phyloP scores from a whole-genome alignment of 2,113 vertebrate species.

The Macroglossus sobrinus region DNA sequence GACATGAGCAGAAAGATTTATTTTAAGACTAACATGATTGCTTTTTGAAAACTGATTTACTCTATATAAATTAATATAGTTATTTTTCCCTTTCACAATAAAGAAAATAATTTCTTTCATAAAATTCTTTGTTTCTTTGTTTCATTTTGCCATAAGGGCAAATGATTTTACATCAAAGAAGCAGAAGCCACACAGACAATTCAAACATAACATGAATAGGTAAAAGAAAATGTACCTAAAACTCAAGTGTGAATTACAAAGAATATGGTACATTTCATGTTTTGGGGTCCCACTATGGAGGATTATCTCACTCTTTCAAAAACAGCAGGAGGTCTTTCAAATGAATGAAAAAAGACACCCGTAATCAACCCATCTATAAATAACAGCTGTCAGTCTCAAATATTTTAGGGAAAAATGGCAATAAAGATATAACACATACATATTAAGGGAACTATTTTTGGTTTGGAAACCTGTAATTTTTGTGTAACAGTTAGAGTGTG shows the following conservation, averaged over 20 bases:
- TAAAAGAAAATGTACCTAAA: background rate
- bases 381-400: conserved; percentile 46
- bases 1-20: background rate
- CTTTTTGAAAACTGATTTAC: background rate
- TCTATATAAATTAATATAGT: background rate
- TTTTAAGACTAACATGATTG: background rate
- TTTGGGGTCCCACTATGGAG: background rate
- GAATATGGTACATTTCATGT: background rate
- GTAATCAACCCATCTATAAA: conserved; percentile 15
- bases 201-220: background rate
- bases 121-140: background rate
- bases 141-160: background rate
- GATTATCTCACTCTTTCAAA: background rate
- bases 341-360: background rate
- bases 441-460: conserved; percentile 57
- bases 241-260: background rate
- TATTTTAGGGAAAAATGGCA: conserved; percentile 23
- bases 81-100: background rate
- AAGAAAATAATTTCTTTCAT: background rate
- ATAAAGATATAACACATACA: background rate
- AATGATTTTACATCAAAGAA: conserved; percentile 8
- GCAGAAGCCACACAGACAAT: background rate
- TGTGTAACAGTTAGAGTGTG: conserved; percentile 29
- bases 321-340: conserved; percentile 8
- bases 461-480: conserved; percentile 61